These are phyloP conservation scores for Drosophila tropicalis DNA, from an alignment of 1,140 invertebrate genomes.

Conservation along the genomic window DNA sequence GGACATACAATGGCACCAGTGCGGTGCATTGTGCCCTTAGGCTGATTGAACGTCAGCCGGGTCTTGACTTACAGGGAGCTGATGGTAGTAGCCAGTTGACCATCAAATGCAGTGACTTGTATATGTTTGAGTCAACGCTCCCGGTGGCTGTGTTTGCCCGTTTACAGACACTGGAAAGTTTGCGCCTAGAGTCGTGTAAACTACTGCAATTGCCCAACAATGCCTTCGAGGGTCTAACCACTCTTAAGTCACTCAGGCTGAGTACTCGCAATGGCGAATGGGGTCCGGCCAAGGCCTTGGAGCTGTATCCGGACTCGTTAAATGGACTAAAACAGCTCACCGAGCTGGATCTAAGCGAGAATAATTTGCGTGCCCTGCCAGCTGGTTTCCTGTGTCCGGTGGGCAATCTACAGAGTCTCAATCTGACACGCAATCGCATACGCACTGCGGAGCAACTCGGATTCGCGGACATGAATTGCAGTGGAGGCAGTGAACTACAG, in stretches of 20 bases:
- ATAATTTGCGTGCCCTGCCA: slow-evolving; percentile 91
- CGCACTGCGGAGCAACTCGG: slow-evolving; percentile 89
- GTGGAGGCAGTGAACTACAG: slow-evolving; percentile 86
- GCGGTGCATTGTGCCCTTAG: slow-evolving; percentile 87
- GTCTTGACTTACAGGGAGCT: slow-evolving; percentile 86
- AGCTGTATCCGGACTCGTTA: slow-evolving; percentile 88
- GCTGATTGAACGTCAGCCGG: slow-evolving; percentile 87
- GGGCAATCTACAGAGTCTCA: slow-evolving; percentile 90
- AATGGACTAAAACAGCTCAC: slow-evolving; percentile 90
- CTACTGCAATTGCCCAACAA: slow-evolving; percentile 89
- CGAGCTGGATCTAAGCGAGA: slow-evolving; percentile 90
- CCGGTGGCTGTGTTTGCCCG: slow-evolving; percentile 89
- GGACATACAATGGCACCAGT: slow-evolving; percentile 87
- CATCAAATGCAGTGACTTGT: slow-evolving; percentile 90
- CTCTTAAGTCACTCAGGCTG: slow-evolving; percentile 89
- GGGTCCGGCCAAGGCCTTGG: slow-evolving; percentile 88
- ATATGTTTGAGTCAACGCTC: slow-evolving; percentile 91
- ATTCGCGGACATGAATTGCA: slow-evolving; percentile 85
- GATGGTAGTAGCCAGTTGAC: slow-evolving; percentile 88
- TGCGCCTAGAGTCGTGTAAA: slow-evolving; percentile 91
- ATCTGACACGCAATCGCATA: slow-evolving; percentile 92
- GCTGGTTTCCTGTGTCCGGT: slow-evolving; percentile 90
- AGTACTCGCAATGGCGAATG: slow-evolving; percentile 91
- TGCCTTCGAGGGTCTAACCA: slow-evolving; percentile 90
- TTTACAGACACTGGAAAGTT: slow-evolving; percentile 88